Percentiles rank a stretch among this genome's conserved stretches.
Conservation (phyloP, 2,888 invertebrate genomes). For the Synanthedon vespiformis region DNA sequence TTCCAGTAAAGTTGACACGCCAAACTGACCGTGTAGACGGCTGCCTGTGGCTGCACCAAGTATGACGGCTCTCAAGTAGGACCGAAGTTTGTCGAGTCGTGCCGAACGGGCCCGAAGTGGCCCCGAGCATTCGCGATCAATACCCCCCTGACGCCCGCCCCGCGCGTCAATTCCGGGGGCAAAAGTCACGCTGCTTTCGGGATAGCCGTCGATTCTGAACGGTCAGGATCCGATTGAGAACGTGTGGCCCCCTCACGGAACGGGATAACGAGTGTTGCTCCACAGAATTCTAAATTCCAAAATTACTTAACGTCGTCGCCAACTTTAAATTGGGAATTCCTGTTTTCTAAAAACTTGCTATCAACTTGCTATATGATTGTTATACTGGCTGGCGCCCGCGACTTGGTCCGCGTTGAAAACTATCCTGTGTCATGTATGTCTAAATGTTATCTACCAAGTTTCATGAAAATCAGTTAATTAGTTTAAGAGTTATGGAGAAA, state of each 20-base stretch:
- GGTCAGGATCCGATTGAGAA: slow-evolving; percentile 45
- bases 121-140: slow-evolving; percentile 57
- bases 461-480: too few relatives aligned
- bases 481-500: too few relatives aligned
- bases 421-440: too few relatives aligned
- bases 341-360: background rate
- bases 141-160: slow-evolving; percentile 49
- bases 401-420: too few relatives aligned
- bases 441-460: too few relatives aligned
- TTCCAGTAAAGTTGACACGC: slow-evolving; percentile 52
- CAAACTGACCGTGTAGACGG: slow-evolving; percentile 46
- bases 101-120: slow-evolving; percentile 51
- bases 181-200: slow-evolving; percentile 61
- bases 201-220: slow-evolving; percentile 58
- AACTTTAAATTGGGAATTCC: background rate
- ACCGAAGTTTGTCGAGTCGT: slow-evolving; percentile 48
- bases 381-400: too few relatives aligned
- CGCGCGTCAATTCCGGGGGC: slow-evolving; percentile 60
- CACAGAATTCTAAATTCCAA: slow-evolving; percentile 30
- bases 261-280: slow-evolving; percentile 25
- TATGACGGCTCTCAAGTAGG: slow-evolving; percentile 41
- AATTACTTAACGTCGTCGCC: slow-evolving; percentile 9
- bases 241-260: slow-evolving; percentile 17
- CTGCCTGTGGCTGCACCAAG: slow-evolving; percentile 29
- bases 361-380: background rate